Evolutionary conservation across 2,888 invertebrate species (phyloP).

Genomic region (Amphiduros pacificus): DNA sequence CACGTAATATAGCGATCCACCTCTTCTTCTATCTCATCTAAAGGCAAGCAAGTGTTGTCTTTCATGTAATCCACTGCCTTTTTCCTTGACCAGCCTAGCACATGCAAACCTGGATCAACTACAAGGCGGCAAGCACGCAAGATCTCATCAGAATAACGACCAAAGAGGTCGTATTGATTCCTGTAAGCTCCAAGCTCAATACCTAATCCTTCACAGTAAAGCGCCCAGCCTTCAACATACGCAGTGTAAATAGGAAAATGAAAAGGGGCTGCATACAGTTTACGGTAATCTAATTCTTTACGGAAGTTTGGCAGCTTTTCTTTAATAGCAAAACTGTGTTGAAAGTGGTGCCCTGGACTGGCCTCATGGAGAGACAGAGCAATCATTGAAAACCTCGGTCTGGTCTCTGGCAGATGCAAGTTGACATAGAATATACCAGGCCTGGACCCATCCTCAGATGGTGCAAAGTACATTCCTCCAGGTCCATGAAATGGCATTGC

Average conservation of each 20-base stretch:
- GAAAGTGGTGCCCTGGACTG: slow-evolving; percentile 54
- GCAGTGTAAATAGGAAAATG: slow-evolving; percentile 48
- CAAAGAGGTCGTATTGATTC: too few species aligned
- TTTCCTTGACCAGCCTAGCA: slow-evolving; percentile 47
- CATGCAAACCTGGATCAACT: slow-evolving; percentile 58
- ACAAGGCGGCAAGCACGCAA: slow-evolving; percentile 54
- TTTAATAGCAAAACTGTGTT: slow-evolving; percentile 25
- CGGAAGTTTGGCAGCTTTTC: slow-evolving; percentile 39
- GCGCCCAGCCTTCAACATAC: slow-evolving; percentile 41
- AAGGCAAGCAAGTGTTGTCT: slow-evolving; percentile 36
- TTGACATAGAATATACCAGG: slow-evolving; percentile 54
- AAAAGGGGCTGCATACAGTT: slow-evolving; percentile 43
- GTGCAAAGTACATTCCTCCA: slow-evolving; percentile 47
- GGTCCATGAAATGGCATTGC: too few species aligned
- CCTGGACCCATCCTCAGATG: slow-evolving; percentile 43
- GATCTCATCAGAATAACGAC: slow-evolving; percentile 49
- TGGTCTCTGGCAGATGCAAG: slow-evolving; percentile 16
- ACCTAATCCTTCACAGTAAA: background rate
- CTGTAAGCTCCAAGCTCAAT: background rate
- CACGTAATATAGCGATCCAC: slow-evolving; percentile 54
- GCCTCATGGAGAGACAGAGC: slow-evolving; percentile 52
- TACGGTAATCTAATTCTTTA: slow-evolving; percentile 42
- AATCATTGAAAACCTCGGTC: slow-evolving; percentile 46
- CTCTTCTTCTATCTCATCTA: slow-evolving; percentile 36
- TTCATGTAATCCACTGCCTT: slow-evolving; percentile 45